phyloP scores from a whole-genome alignment of 2,113 vertebrate species.

The Chionis minor region DNA sequence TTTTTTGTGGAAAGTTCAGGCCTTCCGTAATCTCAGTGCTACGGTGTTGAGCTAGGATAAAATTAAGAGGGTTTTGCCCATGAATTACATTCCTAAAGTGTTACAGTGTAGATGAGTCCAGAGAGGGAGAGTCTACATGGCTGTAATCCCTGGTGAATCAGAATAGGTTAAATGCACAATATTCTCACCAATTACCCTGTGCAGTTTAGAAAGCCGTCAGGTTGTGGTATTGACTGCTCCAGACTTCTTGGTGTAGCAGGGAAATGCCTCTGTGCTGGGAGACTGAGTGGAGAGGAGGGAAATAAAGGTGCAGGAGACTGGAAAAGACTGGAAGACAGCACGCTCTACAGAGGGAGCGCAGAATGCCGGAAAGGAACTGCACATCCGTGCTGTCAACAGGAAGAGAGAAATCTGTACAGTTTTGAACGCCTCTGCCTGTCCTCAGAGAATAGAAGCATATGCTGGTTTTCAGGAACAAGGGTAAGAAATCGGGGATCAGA shows the following conservation, averaged over 20 bases:
- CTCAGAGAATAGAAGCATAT: background rate
- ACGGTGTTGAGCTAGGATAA: background rate
- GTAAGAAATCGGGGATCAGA: background rate
- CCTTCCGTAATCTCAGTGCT: background rate
- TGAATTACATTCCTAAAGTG: background rate
- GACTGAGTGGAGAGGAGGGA: background rate
- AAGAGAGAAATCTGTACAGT: background rate
- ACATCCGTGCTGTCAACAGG: background rate
- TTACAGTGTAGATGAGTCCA: background rate
- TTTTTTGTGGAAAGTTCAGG: background rate
- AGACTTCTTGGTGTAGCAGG: background rate
- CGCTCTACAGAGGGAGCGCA: background rate
- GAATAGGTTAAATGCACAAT: background rate
- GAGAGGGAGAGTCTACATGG: background rate
- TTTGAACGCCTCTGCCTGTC: background rate
- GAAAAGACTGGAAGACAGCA: background rate
- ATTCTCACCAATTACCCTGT: background rate
- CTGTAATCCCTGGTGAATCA: background rate
- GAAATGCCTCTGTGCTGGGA: background rate
- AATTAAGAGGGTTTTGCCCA: background rate
- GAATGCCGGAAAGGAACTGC: background rate
- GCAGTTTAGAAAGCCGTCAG: background rate
- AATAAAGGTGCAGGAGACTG: background rate
- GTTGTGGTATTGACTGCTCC: background rate
- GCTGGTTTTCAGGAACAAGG: background rate